Percentiles rank a stretch among this genome's conserved stretches.
Evolutionary conservation across 2,113 vertebrate genomes (phyloP).

Genomic region (Tapirus terrestris): DNA sequence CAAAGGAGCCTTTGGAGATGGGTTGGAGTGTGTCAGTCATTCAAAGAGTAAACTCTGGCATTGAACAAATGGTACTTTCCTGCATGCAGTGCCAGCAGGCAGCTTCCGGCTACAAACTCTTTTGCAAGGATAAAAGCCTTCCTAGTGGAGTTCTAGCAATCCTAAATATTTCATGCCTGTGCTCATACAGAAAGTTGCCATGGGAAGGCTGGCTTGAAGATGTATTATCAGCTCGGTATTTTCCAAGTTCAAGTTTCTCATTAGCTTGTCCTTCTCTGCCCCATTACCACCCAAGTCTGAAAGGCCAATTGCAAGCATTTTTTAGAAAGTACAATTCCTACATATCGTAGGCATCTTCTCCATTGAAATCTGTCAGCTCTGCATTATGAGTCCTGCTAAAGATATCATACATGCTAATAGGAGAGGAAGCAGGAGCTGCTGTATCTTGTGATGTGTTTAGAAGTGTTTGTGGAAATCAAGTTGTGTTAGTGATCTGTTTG

Average conservation of each 20-base stretch:
- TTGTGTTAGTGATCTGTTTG: neutral
- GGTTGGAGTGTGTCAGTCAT: slow-evolving; percentile 56
- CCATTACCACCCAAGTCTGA: neutral
- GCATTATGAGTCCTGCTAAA: slow-evolving; percentile 6
- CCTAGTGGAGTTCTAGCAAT: slow-evolving; percentile 65
- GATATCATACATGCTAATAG: neutral
- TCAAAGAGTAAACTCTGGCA: slow-evolving; percentile 64
- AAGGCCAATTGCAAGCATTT: neutral
- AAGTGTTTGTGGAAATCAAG: slow-evolving; percentile 30
- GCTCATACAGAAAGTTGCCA: slow-evolving; percentile 65
- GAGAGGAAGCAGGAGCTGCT: neutral
- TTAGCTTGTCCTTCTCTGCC: slow-evolving; percentile 52
- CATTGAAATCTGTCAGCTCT: slow-evolving; percentile 31
- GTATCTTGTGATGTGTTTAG: neutral
- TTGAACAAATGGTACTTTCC: slow-evolving; percentile 62
- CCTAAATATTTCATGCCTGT: slow-evolving; percentile 80
- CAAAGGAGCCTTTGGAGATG: slow-evolving; percentile 57
- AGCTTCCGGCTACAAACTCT: slow-evolving; percentile 76
- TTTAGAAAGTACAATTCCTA: slow-evolving; percentile 25
- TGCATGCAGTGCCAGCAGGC: slow-evolving; percentile 72
- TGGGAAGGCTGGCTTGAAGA: slow-evolving; percentile 45
- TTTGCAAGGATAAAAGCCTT: slow-evolving; percentile 81
- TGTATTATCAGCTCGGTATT: slow-evolving; percentile 26
- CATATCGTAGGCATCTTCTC: neutral
- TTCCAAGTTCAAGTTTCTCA: slow-evolving; percentile 60